Evolutionary conservation across 2,113 vertebrate species (phyloP).

Genomic region (Okapia johnstoni): DNA sequence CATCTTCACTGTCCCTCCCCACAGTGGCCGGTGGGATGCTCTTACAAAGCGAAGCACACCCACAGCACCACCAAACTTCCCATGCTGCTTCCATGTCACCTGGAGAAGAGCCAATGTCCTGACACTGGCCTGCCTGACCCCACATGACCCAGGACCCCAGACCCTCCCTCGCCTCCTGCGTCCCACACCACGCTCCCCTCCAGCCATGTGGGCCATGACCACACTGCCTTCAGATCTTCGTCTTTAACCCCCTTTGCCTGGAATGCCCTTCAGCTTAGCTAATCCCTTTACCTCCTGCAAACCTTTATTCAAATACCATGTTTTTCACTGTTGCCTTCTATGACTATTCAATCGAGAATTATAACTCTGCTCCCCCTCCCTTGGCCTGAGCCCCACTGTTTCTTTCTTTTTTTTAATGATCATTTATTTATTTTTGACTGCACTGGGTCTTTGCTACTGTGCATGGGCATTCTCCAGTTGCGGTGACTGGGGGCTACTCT

Average conservation of each 20-base stretch:
- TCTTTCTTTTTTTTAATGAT: neutral
- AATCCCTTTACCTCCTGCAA: neutral
- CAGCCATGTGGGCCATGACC: neutral
- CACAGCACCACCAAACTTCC: neutral
- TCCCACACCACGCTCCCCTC: too few species aligned
- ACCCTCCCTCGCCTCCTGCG: neutral
- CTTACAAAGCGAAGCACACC: neutral
- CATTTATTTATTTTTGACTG: neutral
- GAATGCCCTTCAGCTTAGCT: neutral
- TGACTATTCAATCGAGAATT: neutral
- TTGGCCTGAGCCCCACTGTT: neutral
- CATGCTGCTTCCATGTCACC: neutral
- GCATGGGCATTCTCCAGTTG: neutral
- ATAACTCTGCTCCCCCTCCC: rapidly evolving
- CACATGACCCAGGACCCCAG: rapidly evolving
- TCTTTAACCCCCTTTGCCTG: neutral
- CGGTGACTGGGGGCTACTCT: neutral
- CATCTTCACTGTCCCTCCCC: neutral
- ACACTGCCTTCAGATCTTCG: neutral
- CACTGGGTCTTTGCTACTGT: neutral
- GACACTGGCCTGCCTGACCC: rapidly evolving
- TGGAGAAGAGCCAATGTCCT: neutral
- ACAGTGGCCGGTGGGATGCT: too few species aligned
- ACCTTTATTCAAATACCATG: neutral
- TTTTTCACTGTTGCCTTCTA: neutral